A percentile compares a stretch with the other conserved stretches of the same genome.
Conservation (phyloP, 2,113 vertebrate genomes). For the Sphyrna mokarran region DNA sequence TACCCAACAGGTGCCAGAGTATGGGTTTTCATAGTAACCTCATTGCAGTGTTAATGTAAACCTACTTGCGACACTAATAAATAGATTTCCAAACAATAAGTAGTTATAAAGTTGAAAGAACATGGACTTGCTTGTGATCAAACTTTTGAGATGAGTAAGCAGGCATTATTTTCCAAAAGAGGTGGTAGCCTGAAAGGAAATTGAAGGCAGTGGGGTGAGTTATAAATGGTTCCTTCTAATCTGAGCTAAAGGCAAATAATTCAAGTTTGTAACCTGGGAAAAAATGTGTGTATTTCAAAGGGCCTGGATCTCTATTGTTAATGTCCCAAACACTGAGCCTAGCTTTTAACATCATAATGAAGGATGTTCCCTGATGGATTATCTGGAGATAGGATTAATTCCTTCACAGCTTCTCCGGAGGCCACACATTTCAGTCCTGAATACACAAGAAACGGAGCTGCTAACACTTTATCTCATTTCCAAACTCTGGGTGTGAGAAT, state of each 20-base stretch:
- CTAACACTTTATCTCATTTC: constrained; percentile 80
- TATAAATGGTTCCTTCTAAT: constrained; percentile 36
- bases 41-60: no score
- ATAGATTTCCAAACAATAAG: not conserved
- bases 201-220: constrained; percentile 28
- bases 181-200: not conserved
- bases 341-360: constrained; percentile 85
- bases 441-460: constrained; percentile 78
- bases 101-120: not conserved
- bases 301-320: constrained; percentile 64
- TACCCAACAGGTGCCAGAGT: no score
- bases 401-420: constrained; percentile 73
- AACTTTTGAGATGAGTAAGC: not conserved
- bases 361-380: constrained; percentile 82
- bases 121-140: not conserved
- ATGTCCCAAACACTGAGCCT: constrained; percentile 65
- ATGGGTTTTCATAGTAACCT: no score
- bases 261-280: constrained; percentile 79
- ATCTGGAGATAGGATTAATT: constrained; percentile 82
- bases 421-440: constrained; percentile 79
- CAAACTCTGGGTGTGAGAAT: constrained; percentile 78
- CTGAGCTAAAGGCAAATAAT: constrained; percentile 56
- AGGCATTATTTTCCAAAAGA: not conserved
- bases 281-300: constrained; percentile 68
- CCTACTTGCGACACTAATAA: no score